These are phyloP conservation scores for Ctenomys sociabilis DNA, from an alignment of 2,113 vertebrate genomes.

Conservation along the genomic window DNA sequence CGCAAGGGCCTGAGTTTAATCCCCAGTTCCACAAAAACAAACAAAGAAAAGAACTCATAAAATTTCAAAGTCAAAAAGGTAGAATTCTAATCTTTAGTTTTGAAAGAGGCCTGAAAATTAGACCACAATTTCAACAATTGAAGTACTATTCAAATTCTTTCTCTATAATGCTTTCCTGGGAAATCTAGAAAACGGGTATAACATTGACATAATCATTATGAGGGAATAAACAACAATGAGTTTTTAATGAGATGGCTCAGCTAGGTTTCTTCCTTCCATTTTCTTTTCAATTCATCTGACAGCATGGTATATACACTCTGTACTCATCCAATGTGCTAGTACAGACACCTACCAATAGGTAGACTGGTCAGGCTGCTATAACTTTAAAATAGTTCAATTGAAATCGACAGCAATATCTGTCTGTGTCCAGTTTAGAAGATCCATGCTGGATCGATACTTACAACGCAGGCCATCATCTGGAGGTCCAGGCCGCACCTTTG, in stretches of 20 bases:
- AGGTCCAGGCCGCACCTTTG: neutral
- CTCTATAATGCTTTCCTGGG: neutral
- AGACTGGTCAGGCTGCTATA: neutral
- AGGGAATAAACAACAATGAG: neutral
- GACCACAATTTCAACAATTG: neutral
- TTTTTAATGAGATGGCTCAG: neutral
- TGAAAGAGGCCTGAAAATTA: neutral
- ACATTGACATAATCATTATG: neutral
- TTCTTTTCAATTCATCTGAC: neutral
- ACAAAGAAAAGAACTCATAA: neutral
- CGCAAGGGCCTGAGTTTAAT: no score
- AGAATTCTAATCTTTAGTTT: neutral
- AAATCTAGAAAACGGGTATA: neutral
- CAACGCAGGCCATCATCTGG: neutral
- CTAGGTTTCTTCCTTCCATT: neutral
- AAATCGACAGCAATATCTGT: neutral
- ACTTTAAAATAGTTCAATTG: neutral
- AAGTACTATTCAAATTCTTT: neutral
- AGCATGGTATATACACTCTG: neutral
- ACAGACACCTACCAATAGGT: neutral
- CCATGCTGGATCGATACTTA: neutral
- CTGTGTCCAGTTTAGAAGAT: neutral
- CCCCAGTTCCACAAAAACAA: no score
- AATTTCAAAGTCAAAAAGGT: constrained; percentile 19
- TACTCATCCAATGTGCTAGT: neutral